Conservation (phyloP, 2,113 vertebrate species). For the Xiphophorus maculatus region DNA sequence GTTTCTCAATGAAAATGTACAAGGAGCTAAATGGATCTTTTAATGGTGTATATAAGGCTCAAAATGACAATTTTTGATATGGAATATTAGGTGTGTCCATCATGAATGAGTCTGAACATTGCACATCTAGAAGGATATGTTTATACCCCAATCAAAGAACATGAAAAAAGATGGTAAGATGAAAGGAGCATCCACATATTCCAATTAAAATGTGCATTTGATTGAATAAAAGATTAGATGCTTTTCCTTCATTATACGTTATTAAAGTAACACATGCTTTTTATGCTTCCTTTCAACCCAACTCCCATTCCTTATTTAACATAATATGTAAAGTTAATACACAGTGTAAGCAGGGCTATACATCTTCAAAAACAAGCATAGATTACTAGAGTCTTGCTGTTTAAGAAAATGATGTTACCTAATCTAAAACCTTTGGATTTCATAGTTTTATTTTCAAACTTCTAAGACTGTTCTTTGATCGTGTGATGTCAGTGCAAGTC, state of each 20-base stretch:
- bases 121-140: constrained; percentile 32
- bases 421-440: constrained; percentile 8
- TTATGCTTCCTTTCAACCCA: constrained; percentile 65
- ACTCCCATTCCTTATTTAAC: background rate
- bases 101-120: constrained; percentile 8
- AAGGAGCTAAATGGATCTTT: constrained; percentile 9
- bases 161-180: constrained; percentile 37
- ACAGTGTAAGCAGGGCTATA: background rate
- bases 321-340: background rate
- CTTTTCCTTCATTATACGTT: constrained; percentile 68
- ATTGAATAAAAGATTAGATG: constrained; percentile 56
- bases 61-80: background rate
- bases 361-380: background rate
- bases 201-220: constrained; percentile 75
- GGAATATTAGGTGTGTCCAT: background rate
- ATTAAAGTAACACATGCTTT: constrained; percentile 62
- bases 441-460: constrained; percentile 4
- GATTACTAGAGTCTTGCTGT: background rate
- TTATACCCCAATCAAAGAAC: constrained; percentile 45
- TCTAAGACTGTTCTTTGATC: constrained; percentile 29
- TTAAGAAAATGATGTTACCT: constrained; percentile 17
- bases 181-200: constrained; percentile 55
- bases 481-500: constrained; percentile 53
- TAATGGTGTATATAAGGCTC: too few species aligned
- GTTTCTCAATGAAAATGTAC: constrained; percentile 22